Evolutionary conservation across 1,140 invertebrate genomes (phyloP), one percentile per base, ranked within the genome.

Genomic region (Megalonaias nervosa): DNA sequence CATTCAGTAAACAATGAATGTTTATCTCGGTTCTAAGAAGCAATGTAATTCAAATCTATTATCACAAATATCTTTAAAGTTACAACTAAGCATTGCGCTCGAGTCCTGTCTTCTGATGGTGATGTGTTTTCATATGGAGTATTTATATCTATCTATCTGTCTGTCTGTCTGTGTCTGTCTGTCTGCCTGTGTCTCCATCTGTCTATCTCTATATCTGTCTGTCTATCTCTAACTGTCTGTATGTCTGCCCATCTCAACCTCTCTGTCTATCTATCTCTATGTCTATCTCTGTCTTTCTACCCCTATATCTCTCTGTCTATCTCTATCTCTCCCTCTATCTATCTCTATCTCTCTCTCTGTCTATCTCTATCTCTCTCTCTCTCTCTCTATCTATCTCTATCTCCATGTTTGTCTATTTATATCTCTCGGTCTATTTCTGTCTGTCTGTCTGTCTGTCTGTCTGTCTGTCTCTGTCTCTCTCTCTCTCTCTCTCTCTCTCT

Each of bases 161-260:
- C 31, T 79, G 9, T 77, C 48, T 78, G 17, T 79, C 64, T 79
- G 55, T 79, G 26, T 78, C 17, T 77, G 65, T 78, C 65, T 78
- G 58, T 79, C 17, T 77, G 55, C 57, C 65, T 78, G 64, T 79
- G 0, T 77, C 57, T 70, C 62, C 78, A 56, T 78, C 62, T 78
- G 55, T 70, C 9, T 79, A 38, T 70, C 12, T 81, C 11, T 73
- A 0, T 81, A 48, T 81, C 16, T 81, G 61, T 81, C 59, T 81
- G 2, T 81, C 26, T 81, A 15, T 73, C 56, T 79, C 2, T 78
- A 56, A 78, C 23, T 80, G 66, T 80, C 21, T 80, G 79, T 81
- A 5, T 81, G 75, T 81, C 67, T 78, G 58, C 60, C 60, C 69
- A 57, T 77, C n/a, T 77, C 48, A 77, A 31, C 78, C 14, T 79